Evolutionary conservation across 2,888 invertebrate species (phyloP), one percentile per base, ranked within the genome.

Genomic region (Aquatica leii): DNA sequence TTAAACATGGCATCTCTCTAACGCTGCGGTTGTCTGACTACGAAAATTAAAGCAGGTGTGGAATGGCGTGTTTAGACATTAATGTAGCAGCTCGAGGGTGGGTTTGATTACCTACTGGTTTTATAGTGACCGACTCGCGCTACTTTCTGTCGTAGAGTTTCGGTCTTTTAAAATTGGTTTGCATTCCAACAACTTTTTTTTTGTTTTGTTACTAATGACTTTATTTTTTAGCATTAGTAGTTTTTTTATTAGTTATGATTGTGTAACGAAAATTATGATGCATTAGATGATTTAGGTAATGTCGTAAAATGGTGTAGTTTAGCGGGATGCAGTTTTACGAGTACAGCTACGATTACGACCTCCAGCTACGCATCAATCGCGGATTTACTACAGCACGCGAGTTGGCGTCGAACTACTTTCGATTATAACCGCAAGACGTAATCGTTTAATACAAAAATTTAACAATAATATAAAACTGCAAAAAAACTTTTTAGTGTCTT

Each of bases 1-100:
- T 24, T 50, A 50, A 50, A 50, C 49, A 31, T 41, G 12, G 15
- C 51, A 31, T 41, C 31, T 58, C 24, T 52, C 51, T 51, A 59
- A 59, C 37, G 40, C 55, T 41, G 60, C 60, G 55, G 54, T 60
- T 55, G 55, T 60, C 59, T 74, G 68, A 67, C 65, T 73, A 63
- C 53, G 59, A 69, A 70, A 74, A 74, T 76, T 76, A 75, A 73
- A 77, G 77, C 77, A 77, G 76, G 77, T 76, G 77, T 74, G 73
- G 76, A 77, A 72, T 75, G 74, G 74, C 73, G 75, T 77, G 75
- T 77, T 77, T 76, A 74, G 75, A 75, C 73, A 74, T 74, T 62
- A 76, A 73, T 73, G 74, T 74, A 74, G 74, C 71, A 73, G 76
- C 77, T 76, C 74, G 75, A 76, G 77, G 77, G 77, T 76, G 74